phyloP scores from a whole-genome alignment of 1,140 invertebrate species.

The Centruroides sculpturatus region DNA sequence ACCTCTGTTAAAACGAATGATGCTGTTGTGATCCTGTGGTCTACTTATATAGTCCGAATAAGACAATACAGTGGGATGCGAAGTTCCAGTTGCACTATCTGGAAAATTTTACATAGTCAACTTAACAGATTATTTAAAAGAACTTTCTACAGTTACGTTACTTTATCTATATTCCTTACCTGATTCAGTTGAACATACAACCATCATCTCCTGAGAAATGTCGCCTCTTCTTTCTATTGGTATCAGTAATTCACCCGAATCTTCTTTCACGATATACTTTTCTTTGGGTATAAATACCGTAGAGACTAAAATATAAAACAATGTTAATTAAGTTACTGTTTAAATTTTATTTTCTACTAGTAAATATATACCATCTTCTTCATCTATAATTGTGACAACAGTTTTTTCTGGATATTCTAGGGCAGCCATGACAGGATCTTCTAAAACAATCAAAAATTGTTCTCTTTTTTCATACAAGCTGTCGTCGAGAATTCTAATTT shows the following conservation, averaged over 20 bases:
- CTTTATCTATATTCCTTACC: slow-evolving; percentile 17
- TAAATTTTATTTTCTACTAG: neutral
- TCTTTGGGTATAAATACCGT: slow-evolving; percentile 23
- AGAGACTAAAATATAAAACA: slow-evolving; percentile 23
- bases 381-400: slow-evolving; percentile 26
- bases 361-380: slow-evolving; percentile 28
- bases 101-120: neutral
- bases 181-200: slow-evolving; percentile 28
- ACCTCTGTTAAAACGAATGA: slow-evolving; percentile 27
- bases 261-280: slow-evolving; percentile 27
- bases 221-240: slow-evolving; percentile 29
- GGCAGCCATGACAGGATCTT: slow-evolving; percentile 27
- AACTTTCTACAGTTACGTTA: too few relatives aligned
- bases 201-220: slow-evolving; percentile 28
- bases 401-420: slow-evolving; percentile 25
- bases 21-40: slow-evolving; percentile 24
- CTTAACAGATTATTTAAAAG: neutral
- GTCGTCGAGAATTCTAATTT: slow-evolving; percentile 27
- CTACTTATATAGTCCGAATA: slow-evolving; percentile 31
- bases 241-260: slow-evolving; percentile 26
- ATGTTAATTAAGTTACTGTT: neutral
- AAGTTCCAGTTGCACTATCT: slow-evolving; percentile 28
- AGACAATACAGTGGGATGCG: slow-evolving; percentile 24
- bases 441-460: slow-evolving; percentile 23
- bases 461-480: slow-evolving; percentile 26